Percentiles rank a stretch among this genome's conserved stretches.
phyloP scores from a whole-genome alignment of 2,113 vertebrate genomes.

The Phaetusa simplex region DNA sequence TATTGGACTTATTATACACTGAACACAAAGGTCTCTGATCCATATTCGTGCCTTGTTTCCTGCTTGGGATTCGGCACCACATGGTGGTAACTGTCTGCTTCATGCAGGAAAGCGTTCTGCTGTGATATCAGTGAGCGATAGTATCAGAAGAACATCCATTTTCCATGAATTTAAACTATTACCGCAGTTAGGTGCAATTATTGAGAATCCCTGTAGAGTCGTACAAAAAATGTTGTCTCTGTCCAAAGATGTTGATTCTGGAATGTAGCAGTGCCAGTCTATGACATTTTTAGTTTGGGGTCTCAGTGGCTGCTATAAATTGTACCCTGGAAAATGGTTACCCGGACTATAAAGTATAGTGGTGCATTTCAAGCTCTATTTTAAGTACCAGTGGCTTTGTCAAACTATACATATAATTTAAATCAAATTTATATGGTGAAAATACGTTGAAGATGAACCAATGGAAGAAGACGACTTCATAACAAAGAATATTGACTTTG shows the following conservation, averaged over 20 bases:
- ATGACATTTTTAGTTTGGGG: constrained; percentile 7
- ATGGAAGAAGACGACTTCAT: neutral
- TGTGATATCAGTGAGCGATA: constrained; percentile 12
- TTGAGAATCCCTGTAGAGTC: constrained; percentile 35
- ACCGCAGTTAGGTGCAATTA: constrained; percentile 48
- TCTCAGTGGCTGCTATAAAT: constrained; percentile 23
- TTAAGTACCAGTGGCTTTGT: constrained; percentile 18
- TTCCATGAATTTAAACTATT: constrained; percentile 55
- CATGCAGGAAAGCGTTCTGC: constrained; percentile 17
- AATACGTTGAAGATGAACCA: neutral
- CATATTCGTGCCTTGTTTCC: constrained; percentile 57
- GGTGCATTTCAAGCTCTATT: constrained; percentile 13
- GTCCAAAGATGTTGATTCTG: constrained; percentile 47
- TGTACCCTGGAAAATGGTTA: constrained; percentile 23
- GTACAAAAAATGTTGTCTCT: constrained; percentile 31
- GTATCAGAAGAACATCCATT: constrained; percentile 65
- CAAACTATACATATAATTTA: neutral
- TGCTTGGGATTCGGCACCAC: constrained; percentile 46
- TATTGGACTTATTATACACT: constrained; percentile 55
- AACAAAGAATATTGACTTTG: constrained; percentile 47
- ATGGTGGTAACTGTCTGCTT: constrained; percentile 55
- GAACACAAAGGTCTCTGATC: constrained; percentile 56
- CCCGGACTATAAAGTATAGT: neutral
- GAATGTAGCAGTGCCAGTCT: constrained; percentile 1
- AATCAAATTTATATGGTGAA: neutral